Percentiles rank a stretch among this genome's conserved stretches.
These are phyloP conservation scores for Carassius auratus DNA, from an alignment of 2,113 vertebrate genomes.

Conservation along the genomic window DNA sequence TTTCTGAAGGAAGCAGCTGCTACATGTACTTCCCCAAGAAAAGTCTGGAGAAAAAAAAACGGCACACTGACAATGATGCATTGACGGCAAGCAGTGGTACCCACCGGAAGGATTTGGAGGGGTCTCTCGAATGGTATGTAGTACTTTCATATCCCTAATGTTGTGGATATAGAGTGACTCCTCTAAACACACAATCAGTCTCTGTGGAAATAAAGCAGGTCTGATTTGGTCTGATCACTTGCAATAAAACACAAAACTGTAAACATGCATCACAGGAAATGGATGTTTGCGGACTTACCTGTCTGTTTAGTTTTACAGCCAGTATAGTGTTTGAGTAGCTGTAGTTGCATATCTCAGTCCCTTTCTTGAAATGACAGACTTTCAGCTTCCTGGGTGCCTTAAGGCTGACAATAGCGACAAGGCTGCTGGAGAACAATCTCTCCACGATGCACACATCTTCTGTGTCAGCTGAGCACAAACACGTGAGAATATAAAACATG, in stretches of 20 bases:
- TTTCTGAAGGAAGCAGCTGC: background rate
- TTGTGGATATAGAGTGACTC: conserved; percentile 99
- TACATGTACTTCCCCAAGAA: background rate
- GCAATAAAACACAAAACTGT: background rate
- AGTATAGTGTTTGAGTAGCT: conserved; percentile 98
- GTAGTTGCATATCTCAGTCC: conserved; percentile 99
- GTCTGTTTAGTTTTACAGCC: conserved; percentile 96
- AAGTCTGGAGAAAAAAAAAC: background rate
- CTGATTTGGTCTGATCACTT: background rate
- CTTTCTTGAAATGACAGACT: conserved; percentile 99
- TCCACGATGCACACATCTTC: conserved; percentile 99
- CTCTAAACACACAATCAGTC: conserved; percentile 97
- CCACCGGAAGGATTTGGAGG: conserved; percentile 81
- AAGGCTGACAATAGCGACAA: conserved; percentile 98
- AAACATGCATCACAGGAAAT: background rate
- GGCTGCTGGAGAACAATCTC: conserved; percentile 94
- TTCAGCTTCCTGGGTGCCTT: conserved; percentile 97
- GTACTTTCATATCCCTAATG: conserved; percentile 99
- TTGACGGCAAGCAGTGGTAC: background rate
- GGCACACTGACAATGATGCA: background rate
- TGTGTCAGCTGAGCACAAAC: conserved; percentile 81
- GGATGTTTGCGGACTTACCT: conserved; percentile 74
- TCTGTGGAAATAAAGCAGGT: conserved; percentile 70
- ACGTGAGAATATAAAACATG: background rate
- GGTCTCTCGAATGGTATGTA: conserved; percentile 98